Evolutionary conservation across 2,888 invertebrate species (phyloP), one percentile per base, ranked within the genome.

Genomic region (Melinaea marsaeus): DNA sequence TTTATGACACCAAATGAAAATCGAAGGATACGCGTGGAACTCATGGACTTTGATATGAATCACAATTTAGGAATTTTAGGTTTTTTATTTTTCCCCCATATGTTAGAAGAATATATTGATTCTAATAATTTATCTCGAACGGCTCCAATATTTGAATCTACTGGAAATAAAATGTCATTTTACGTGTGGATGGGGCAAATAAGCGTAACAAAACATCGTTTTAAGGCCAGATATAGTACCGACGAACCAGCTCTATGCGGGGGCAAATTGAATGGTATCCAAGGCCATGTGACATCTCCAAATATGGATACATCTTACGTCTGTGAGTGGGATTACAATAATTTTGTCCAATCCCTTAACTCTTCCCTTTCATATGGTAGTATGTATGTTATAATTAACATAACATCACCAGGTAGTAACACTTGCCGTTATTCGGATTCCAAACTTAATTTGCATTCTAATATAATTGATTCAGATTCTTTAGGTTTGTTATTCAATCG

Each of bases 211-310:
- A 62, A 51, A 54, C 92, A 94, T 64, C 95, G 96, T 13, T 95
- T 97, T 77, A 93, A 93, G 82, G 92, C 95, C 0, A 92, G 85
- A 58, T 98, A 93, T 79, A 90, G 87, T 13, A 94, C 95, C 0
- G 84, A 92, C 60, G 92, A 94, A 72, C 88, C 91, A 64, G 77
- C 81, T 6, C 60, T 88, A 51, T 90, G 90, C 68, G 90, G 90
- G 3, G 88, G 84, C 60, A 69, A 74, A 37, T 67, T 90, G 42
- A 73, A 62, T 42, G 84, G 80, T 2, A 60, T 71, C 7, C 75
- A 61, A 62, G 86, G 86, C 13, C 72, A 78, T 63, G 64, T 90
- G 32, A 57, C 61, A 13, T 85, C 87, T 37, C 87, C 87, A 7
- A 61, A 73, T 42, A 56, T 85, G 2, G 73, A 81, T 22, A 73